Evolutionary conservation across 2,797 vertebrate species (phyloP).

Genomic region (Sylvia borin): DNA sequence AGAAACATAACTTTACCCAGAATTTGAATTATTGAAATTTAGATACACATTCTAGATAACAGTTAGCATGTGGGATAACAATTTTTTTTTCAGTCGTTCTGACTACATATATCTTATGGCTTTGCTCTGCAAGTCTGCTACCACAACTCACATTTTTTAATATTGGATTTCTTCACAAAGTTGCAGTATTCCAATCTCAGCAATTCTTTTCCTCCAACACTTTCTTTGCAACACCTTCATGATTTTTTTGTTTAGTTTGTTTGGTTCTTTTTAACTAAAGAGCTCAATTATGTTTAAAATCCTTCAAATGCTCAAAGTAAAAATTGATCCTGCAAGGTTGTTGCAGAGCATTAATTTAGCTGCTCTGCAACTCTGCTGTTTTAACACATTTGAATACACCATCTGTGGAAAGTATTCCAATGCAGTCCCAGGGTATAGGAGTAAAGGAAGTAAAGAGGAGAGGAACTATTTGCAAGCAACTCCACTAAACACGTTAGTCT

Average conservation of each 20-base stretch:
- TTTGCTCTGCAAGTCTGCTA: background rate
- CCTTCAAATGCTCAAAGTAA: background rate
- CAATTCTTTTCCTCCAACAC: background rate
- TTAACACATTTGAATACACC: background rate
- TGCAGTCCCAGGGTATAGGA: background rate
- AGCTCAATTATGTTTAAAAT: background rate
- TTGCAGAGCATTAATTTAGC: background rate
- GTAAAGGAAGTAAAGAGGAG: background rate
- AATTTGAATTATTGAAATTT: background rate
- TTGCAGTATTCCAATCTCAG: background rate
- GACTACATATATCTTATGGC: background rate
- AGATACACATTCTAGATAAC: background rate
- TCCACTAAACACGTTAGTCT: background rate
- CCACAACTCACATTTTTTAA: background rate
- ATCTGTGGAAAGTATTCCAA: background rate
- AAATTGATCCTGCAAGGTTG: background rate
- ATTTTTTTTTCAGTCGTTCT: background rate
- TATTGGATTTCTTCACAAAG: background rate
- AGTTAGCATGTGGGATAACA: fast-evolving
- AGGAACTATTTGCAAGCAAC: background rate
- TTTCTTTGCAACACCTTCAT: background rate
- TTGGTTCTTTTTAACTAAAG: background rate
- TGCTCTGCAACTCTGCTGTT: background rate
- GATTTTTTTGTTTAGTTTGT: background rate
- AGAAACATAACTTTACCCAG: background rate